Percentiles rank a stretch among this genome's conserved stretches.
Evolutionary conservation across 2,797 vertebrate species (phyloP).

Genomic region (Malurus leucopterus): DNA sequence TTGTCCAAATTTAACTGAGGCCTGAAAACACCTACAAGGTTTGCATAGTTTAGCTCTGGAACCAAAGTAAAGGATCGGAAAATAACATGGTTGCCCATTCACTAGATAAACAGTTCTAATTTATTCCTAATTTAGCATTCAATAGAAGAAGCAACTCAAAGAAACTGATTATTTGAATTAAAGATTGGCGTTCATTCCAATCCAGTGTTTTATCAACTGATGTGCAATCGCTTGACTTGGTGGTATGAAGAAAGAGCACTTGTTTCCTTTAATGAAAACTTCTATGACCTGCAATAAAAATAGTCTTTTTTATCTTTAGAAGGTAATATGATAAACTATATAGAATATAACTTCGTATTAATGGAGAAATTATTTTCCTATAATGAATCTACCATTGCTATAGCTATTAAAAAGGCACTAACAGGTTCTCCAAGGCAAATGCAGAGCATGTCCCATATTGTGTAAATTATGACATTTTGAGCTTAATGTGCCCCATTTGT

Average conservation of each 20-base stretch:
- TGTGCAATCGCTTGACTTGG: constrained; percentile 87
- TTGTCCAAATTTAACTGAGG: not conserved
- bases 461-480: not conserved
- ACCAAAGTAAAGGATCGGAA: not conserved
- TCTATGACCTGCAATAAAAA: constrained; percentile 79
- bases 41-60: not conserved
- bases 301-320: not conserved
- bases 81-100: not conserved
- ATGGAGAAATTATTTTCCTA: not conserved
- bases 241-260: constrained; percentile 73
- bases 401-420: not conserved
- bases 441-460: fast-evolving
- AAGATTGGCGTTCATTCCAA: constrained; percentile 83
- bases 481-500: not conserved
- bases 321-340: not conserved
- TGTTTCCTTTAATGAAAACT: constrained; percentile 73
- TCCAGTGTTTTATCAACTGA: constrained; percentile 89
- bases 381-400: not conserved
- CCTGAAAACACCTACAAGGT: not conserved
- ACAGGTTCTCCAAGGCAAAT: not conserved
- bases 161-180: constrained; percentile 41
- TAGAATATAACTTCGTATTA: not conserved
- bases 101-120: not conserved
- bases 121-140: not conserved
- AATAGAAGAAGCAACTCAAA: not conserved